Evolutionary conservation across 1,140 invertebrate species (phyloP), one percentile per base, ranked within the genome.

Genomic region (Elymnias hypermnestra): DNA sequence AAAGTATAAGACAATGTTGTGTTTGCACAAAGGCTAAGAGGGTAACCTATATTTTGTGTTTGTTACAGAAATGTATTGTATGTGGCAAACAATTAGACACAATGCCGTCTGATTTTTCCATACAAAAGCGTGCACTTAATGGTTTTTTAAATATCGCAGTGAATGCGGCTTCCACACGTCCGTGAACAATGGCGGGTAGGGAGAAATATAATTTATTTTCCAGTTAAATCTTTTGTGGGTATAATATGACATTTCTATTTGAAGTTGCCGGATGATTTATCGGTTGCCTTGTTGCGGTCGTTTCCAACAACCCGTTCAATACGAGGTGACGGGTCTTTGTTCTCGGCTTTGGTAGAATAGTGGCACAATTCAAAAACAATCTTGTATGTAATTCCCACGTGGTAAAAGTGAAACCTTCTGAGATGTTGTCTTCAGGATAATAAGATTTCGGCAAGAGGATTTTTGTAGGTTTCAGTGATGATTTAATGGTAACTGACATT

Each of bases 171-270:
- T 81, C 82, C 82, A 83, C 78, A 82, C 78, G 73, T 83, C 71
- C 58, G 42, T 65, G 78, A 79, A 85, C 78, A 85, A 85, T 76
- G 55, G 69, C 66, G 64, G 57, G 70, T 72, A 68, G 66, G 76
- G 79, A 77, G 72, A 76, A 84, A 73, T 64, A 81, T 81, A 85
- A 85, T 85, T 85, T 85, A 85, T 85, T 83, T 85, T 81, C 71
- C 56, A 82, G 79, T 83, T 85, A 83, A 85, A 85, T 85, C 82
- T 85, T 85, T 83, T 83, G 82, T 83, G 79, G 75, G 75, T 82
- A 83, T 85, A 85, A 85, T 83, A 83, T 83, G 82, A 83, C 79
- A 73, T 82, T 85, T 83, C 82, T 85, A 83, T 85, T 83, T 82
- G 75, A 79, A 81, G 77, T 82, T 74, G 71, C 63, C 66, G 57